Conservation (phyloP, 1,140 invertebrate genomes). For the Procambarus virginalis region DNA sequence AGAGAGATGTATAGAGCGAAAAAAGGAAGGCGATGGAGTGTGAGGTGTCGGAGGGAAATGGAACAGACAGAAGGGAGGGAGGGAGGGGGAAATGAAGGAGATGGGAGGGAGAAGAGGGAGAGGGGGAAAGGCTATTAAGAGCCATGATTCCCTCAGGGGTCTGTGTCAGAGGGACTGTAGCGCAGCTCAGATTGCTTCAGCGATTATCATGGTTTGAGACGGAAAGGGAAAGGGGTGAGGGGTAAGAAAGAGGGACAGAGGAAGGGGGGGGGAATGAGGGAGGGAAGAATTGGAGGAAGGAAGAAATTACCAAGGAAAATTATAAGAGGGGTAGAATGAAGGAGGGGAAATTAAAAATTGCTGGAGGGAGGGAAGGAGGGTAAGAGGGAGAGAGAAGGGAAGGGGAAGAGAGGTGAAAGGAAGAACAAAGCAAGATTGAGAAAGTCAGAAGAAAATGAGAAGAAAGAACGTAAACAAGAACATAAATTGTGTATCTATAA, state of each 20-base stretch:
- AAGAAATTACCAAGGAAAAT: not conserved
- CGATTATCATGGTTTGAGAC: not conserved
- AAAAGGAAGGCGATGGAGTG: not conserved
- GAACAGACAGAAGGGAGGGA: not conserved
- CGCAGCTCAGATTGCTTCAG: too few relatives aligned
- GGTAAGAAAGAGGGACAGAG: slow-evolving; percentile 14
- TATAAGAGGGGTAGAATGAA: not conserved
- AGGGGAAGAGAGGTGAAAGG: not conserved
- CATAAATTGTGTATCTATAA: too few relatives aligned
- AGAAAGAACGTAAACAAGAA: too few relatives aligned
- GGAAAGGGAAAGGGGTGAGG: not conserved
- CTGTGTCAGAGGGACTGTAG: not conserved
- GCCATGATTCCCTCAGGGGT: not conserved
- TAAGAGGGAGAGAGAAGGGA: not conserved
- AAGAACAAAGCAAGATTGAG: not conserved
- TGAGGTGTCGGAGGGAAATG: not conserved
- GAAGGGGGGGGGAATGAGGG: not conserved
- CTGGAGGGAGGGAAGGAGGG: too few relatives aligned
- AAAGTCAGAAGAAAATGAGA: too few relatives aligned
- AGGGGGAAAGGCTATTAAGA: not conserved
- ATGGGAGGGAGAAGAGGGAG: not conserved
- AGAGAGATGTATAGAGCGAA: not conserved
- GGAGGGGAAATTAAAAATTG: too few relatives aligned
- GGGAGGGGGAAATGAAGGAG: too few relatives aligned
- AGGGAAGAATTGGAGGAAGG: not conserved